Evolutionary conservation across 2,113 vertebrate genomes (phyloP).

Genomic region (Pungitius pungitius): DNA sequence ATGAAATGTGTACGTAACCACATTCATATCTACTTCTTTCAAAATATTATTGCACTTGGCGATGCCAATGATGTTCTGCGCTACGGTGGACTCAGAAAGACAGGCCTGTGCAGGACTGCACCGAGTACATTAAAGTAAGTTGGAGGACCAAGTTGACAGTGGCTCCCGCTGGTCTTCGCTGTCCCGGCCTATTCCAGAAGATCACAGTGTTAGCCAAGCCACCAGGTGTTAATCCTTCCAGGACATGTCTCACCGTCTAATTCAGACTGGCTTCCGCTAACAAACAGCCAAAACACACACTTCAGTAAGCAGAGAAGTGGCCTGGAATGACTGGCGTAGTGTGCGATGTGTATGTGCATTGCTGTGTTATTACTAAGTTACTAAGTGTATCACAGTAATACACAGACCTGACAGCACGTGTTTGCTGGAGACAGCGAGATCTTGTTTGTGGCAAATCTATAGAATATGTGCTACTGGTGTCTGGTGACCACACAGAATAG

Average conservation of each 20-base stretch:
- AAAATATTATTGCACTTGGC: constrained; percentile 42
- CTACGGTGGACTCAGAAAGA: constrained; percentile 3
- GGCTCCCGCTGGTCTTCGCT: constrained; percentile 41
- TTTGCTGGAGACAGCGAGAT: constrained; percentile 7
- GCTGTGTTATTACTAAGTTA: background rate
- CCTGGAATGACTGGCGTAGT: constrained; percentile 34
- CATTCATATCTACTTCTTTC: constrained; percentile 43
- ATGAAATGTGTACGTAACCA: constrained; percentile 17
- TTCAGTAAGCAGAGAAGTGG: constrained; percentile 40
- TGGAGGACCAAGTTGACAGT: constrained; percentile 20
- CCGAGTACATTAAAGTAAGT: constrained; percentile 23
- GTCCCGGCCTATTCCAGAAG: constrained; percentile 61
- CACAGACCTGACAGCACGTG: constrained; percentile 3
- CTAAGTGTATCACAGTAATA: constrained; percentile 11
- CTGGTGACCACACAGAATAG: too few species aligned
- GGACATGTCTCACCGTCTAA: constrained; percentile 68
- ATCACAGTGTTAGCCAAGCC: constrained; percentile 44
- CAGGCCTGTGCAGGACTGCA: constrained; percentile 40
- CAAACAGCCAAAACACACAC: constrained; percentile 55
- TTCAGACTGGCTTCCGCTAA: constrained; percentile 64
- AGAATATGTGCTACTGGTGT: background rate
- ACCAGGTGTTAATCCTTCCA: constrained; percentile 69
- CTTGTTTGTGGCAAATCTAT: background rate
- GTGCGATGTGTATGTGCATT: constrained; percentile 33
- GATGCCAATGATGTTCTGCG: constrained; percentile 48